Base-by-base conservation (phyloP, 2,888 invertebrate species). In the Thalpophila matura region DNA sequence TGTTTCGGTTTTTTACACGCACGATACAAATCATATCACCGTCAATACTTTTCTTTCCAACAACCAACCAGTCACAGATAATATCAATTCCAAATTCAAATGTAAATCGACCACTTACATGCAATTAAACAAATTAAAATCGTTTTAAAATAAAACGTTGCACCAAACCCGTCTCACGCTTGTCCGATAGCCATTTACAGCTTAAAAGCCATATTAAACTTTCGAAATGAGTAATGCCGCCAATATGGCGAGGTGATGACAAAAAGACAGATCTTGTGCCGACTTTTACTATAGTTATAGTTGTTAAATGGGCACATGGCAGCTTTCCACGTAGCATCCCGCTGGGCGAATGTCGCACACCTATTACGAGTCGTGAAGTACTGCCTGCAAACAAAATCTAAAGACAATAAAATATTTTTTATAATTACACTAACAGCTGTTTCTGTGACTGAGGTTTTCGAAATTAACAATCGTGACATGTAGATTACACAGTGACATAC, bases 161-260 rank as follows among this genome's bases (percentile, higher is more conserved):
- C 10, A 16, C 26, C 14, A n/a, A 56, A 77, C 57, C 40, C 40
- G 50, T 46, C 58, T 57, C 47, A 50, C 31, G 47, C 43, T 64
- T 68, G 65, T 58, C 62, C 62, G 56, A 62, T 57, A 47, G 62
- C 72, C 58, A 38, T 75, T 42, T 75, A 47, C 42, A 63, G 67
- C 57, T 59, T 64, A 74, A 75, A 67, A 71, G 62, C 78, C 66
- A 69, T 77, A 78, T 68, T 58, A 82, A 82, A 84, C 85, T 86
- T 85, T 85, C 87, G 81, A 84, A 86, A 86, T 86, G 83, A 84
- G 81, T 77, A 77, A 80, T 75, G 71, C 65, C 40, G 59, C 81
- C 60, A 68, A 80, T 84, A 86, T 78, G 85, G 85, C 45, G 79
- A 69, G 72, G 71, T 61, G 76, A 60, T 77, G 77, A 83, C 84